Base-by-base conservation (phyloP, 2,888 invertebrate species). In the Cryptus viduatorius region DNA sequence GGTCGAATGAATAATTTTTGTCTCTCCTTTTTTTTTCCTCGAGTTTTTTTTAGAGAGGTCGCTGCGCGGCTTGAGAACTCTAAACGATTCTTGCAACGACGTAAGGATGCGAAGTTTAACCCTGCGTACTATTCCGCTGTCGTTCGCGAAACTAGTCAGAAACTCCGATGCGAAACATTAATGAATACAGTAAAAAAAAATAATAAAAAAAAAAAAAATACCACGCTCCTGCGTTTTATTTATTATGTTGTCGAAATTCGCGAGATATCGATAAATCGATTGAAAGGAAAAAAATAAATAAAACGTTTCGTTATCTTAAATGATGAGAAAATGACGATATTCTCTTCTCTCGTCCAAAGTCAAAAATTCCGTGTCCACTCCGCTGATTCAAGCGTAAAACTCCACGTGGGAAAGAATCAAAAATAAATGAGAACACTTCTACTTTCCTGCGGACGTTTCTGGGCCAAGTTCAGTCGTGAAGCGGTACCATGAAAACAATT, bases 401-500 rank as follows among this genome's bases (percentile, higher is more conserved):
- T 61, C 7, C 10, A 46, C 10, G 53, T 37, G 37, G 42, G 42
- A n/a, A 50, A 10, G 16, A 59, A 19, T 64, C n/a, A 3, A 12
- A 29, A 8, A 46, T 16, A 48, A 73, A 10, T 65, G 73, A 42
- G 56, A 78, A 61, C 88, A 90, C 89, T 91, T 90, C 73, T 88
- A 89, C 90, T 91, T 91, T 91, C 88, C 81, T 82, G 80, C 46
- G 31, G 46, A 8, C 31, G 12, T 86, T 87, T 88, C 86, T 88
- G 86, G 89, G 88, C 89, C 91, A 89, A 90, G 90, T 88, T 89
- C 88, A 85, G 48, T 85, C 87, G 84, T 89, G 89, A 90, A 91
- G 71, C 69, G 79, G 77, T 64, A 73, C 67, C 53, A 61, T 48
- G 46, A 56, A 72, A 50, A 37, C 48, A 14, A 37, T 56, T 50